These are phyloP conservation scores for Dendronephthya gigantea DNA, from an alignment of 64 coral and sea anemone genomes.

Conservation along the genomic window DNA sequence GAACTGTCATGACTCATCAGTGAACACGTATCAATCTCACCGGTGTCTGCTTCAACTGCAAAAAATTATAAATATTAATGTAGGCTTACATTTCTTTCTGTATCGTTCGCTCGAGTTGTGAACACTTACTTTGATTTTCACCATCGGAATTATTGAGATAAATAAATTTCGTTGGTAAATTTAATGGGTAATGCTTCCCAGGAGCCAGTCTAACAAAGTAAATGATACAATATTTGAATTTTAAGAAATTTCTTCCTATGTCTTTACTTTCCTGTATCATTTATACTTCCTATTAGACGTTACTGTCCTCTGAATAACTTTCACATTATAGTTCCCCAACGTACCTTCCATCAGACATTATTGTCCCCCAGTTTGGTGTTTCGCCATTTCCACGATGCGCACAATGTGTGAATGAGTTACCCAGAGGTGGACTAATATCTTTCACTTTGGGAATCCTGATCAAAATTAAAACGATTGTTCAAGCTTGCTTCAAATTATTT, in stretches of 20 bases:
- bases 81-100: background rate
- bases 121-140: background rate
- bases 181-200: background rate
- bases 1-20: background rate
- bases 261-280: no score
- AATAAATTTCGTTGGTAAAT: conserved; percentile 13
- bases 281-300: no score
- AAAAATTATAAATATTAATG: background rate
- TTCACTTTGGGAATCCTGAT: background rate
- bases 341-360: background rate
- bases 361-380: background rate
- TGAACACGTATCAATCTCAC: background rate
- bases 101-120: background rate
- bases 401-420: background rate
- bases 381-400: background rate
- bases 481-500: no score
- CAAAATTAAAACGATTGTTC: background rate
- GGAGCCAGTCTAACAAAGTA: background rate
- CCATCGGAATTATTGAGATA: background rate
- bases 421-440: background rate
- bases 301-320: background rate
- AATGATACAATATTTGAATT: background rate
- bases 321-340: no score
- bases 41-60: background rate
- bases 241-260: background rate